These are phyloP conservation scores for Xiphorhynchus erythropygius DNA, from an alignment of 2,797 vertebrate genomes.

Conservation along the genomic window DNA sequence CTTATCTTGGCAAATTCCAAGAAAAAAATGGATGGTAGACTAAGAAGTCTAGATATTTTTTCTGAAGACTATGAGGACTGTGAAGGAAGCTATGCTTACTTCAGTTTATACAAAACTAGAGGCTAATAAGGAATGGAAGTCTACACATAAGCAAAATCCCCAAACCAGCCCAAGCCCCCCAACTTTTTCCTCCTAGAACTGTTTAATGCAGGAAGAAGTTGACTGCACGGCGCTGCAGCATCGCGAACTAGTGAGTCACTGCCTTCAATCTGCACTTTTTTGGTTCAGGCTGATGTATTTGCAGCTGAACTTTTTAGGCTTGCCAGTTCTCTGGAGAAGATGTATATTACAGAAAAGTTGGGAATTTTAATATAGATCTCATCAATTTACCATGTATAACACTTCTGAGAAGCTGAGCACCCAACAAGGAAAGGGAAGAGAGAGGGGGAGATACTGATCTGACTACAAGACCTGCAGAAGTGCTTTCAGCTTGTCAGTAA, in stretches of 20 bases:
- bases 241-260: neutral
- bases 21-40: neutral
- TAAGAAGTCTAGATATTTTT: neutral
- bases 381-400: neutral
- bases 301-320: constrained; percentile 27
- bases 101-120: neutral
- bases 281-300: neutral
- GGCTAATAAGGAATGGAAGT: neutral
- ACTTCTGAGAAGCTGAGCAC: neutral
- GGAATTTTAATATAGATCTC: constrained; percentile 1
- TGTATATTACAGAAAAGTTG: neutral
- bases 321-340: constrained; percentile 2
- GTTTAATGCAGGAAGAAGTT: neutral
- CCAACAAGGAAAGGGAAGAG: neutral
- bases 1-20: neutral
- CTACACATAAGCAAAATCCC: neutral
- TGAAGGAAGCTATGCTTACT: neutral
- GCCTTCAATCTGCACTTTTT: neutral
- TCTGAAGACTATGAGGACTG: neutral
- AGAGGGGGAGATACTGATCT: neutral
- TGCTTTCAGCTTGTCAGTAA: neutral
- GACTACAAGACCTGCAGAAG: neutral
- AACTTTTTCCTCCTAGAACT: neutral
- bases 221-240: neutral
- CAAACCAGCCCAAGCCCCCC: neutral